Evolutionary conservation across 1,140 invertebrate genomes (phyloP).

Genomic region (Ostrea denselamellosa): DNA sequence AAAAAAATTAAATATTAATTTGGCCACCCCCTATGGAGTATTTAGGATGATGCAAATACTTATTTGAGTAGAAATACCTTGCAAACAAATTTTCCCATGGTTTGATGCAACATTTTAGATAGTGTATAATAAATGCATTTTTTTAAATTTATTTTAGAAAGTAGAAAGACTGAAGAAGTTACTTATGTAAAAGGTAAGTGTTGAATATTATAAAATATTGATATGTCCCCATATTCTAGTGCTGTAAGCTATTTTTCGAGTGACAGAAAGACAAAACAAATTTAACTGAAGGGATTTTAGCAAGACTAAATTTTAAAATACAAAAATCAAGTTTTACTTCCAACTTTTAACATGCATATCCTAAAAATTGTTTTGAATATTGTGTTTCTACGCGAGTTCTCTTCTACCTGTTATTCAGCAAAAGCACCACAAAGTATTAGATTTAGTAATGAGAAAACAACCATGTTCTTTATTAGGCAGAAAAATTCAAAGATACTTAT

Average conservation of each 20-base stretch:
- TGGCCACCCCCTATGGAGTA: neutral
- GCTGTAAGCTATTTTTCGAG: no score
- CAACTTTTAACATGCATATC: no score
- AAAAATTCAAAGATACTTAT: neutral
- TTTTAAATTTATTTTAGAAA: neutral
- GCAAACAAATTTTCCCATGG: neutral
- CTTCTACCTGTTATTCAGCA: neutral
- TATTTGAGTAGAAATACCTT: neutral
- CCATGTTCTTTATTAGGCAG: no score
- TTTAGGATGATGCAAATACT: neutral
- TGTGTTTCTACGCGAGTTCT: neutral
- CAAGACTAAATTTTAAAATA: no score
- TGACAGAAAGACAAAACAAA: no score
- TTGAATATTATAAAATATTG: neutral
- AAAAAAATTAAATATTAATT: neutral
- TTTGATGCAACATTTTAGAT: neutral
- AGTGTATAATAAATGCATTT: neutral
- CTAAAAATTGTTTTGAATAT: neutral
- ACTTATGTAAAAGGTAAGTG: neutral
- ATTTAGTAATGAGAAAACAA: no score
- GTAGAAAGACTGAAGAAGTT: neutral
- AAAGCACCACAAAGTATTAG: neutral
- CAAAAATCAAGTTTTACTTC: no score
- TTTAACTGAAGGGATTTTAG: no score
- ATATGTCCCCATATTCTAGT: no score